Evolutionary conservation across 2,113 vertebrate species (phyloP).

Genomic region (Falco punctatus): DNA sequence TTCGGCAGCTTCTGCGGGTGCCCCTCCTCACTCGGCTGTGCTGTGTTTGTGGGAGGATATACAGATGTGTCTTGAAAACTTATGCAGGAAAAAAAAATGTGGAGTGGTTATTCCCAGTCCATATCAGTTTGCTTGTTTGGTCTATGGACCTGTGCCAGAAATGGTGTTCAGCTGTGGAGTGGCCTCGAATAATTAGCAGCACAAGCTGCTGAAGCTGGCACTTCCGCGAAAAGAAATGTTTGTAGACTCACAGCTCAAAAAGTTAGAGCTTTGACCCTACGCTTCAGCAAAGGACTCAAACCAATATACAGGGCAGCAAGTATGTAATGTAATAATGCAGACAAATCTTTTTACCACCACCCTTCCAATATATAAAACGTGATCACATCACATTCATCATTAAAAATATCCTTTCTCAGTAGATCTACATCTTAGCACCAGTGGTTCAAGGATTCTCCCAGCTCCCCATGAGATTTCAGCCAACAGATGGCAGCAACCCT

Average conservation of each 20-base stretch:
- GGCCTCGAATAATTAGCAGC: not conserved
- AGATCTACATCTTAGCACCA: not conserved
- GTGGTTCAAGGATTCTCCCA: constrained; percentile 26
- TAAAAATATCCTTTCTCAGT: not conserved
- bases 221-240: not conserved
- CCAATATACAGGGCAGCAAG: not conserved
- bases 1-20: not conserved
- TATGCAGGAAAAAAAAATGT: not conserved
- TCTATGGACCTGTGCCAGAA: not conserved
- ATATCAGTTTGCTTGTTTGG: not conserved
- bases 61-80: not conserved
- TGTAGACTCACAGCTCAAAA: not conserved
- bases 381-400: not conserved
- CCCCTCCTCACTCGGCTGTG: not conserved
- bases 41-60: not conserved
- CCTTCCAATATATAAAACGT: fast-evolving
- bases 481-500: constrained; percentile 75
- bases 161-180: not conserved
- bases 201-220: not conserved
- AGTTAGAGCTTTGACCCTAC: not conserved
- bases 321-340: not conserved
- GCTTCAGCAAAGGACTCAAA: not conserved
- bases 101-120: not conserved
- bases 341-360: not conserved
- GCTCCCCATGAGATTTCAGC: constrained; percentile 35